Conservation (phyloP, 2,888 invertebrate species). For the Synanthedon vespiformis region DNA sequence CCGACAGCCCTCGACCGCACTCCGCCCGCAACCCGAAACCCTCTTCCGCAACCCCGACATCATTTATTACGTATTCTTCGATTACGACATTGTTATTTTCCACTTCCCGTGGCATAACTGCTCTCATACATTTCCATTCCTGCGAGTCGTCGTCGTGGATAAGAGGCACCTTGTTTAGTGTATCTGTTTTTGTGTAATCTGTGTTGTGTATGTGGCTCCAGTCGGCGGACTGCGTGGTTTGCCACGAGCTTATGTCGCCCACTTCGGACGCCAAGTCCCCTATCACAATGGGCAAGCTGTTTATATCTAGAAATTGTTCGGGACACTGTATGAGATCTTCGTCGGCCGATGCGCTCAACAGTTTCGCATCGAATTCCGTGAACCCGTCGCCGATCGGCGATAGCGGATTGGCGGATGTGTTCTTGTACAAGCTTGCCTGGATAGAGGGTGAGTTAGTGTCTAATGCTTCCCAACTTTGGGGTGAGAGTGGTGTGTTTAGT, state of each 20-base stretch:
- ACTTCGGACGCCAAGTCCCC: constrained; percentile 40
- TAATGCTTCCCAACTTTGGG: constrained; percentile 49
- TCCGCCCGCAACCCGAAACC: constrained; percentile 13
- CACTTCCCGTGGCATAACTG: constrained; percentile 49
- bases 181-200: constrained; percentile 31
- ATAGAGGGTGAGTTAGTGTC: constrained; percentile 47
- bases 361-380: constrained; percentile 24
- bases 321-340: constrained; percentile 28
- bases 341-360: constrained; percentile 19
- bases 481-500: constrained; percentile 55
- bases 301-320: constrained; percentile 48
- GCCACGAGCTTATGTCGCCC: constrained; percentile 32
- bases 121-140: constrained; percentile 37
- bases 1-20: constrained; percentile 25
- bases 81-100: constrained; percentile 42
- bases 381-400: constrained; percentile 38
- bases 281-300: constrained; percentile 49
- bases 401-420: constrained; percentile 31
- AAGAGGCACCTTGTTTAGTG: constrained; percentile 40
- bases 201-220: constrained; percentile 32
- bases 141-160: constrained; percentile 52
- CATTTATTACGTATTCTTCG: constrained; percentile 37
- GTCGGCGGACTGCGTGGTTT: constrained; percentile 19
- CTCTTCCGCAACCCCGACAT: constrained; percentile 15
- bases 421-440: constrained; percentile 38